Base-by-base conservation (phyloP, 2,888 invertebrate species). In the Leptura quadrifasciata region DNA sequence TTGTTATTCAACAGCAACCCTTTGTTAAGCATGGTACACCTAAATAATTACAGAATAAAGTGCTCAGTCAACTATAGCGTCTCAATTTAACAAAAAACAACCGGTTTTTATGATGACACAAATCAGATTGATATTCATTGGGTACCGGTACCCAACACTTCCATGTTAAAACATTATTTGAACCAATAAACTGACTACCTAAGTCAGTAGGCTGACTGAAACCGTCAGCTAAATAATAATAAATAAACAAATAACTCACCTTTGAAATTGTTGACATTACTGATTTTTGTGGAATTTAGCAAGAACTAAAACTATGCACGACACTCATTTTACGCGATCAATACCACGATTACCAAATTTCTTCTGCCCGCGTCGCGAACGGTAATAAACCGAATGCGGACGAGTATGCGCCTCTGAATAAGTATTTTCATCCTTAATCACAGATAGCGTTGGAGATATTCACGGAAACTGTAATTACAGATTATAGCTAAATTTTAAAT, bases 311-410 rank as follows among this genome's bases (percentile, higher is more conserved):
- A 61, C 70, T 61, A 71, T 61, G 21, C 61, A 71, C 72, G 72
- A 72, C 57, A 76, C 72, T 63, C 76, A 76, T 76, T 76, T 76
- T 58, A 71, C 70, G 57, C 76, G 76, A 76, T 76, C 76, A 76
- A 76, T 76, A 76, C 61, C 70, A 61, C 61, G 60, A 71, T 71
- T 71, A 61, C 70, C 70, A 27, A 71, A 71, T 61, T 71, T 71
- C 70, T 61, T 52, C n/a, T 61, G 39, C 47, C 70, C 60, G 70
- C 70, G 61, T 52, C 47, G 47, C 39, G 24, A 9, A 24, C 70
- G 70, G 52, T 31, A 52, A 52, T 65, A 18, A 54, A 63, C 60
- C 64, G 67, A 72, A 65, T 69, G 72, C 69, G 12, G 69, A 35
- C 69, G 77, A 72, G 75, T 73, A 27, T 77, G 77, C 77, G 77